These are phyloP conservation scores for Morelia viridis DNA, from an alignment of 2,797 vertebrate genomes.

Conservation along the genomic window DNA sequence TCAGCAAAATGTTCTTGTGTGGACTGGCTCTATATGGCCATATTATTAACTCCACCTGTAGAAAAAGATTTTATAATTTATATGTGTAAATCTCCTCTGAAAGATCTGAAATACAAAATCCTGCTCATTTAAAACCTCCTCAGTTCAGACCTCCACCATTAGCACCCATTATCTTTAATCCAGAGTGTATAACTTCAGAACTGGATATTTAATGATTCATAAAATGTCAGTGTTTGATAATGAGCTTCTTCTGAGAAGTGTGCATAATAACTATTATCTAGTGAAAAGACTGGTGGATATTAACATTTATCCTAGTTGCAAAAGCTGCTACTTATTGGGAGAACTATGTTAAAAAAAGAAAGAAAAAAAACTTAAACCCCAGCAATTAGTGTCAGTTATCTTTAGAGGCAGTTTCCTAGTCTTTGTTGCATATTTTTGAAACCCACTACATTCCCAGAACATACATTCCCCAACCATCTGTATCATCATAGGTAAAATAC, in stretches of 20 bases:
- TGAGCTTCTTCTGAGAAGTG: background rate
- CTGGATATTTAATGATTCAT: background rate
- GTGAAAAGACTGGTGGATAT: background rate
- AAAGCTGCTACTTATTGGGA: background rate
- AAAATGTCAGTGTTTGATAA: background rate
- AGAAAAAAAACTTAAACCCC: background rate
- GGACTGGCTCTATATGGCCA: background rate
- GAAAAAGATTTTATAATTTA: background rate
- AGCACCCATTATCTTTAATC: background rate
- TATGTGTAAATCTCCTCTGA: background rate
- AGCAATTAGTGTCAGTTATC: background rate
- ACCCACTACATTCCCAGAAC: background rate
- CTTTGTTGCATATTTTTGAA: background rate
- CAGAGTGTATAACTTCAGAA: background rate
- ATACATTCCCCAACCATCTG: no score
- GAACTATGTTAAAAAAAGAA: background rate
- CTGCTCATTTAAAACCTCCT: background rate
- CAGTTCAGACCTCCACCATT: background rate
- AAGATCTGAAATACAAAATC: background rate
- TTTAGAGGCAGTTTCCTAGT: background rate
- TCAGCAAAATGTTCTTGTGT: background rate
- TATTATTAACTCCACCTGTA: background rate
- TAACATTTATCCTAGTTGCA: background rate
- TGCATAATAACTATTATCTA: background rate
- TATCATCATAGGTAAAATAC: background rate